Evolutionary conservation across 2,888 invertebrate species (phyloP), one percentile per base, ranked within the genome.

Genomic region (Pammene fasciana): DNA sequence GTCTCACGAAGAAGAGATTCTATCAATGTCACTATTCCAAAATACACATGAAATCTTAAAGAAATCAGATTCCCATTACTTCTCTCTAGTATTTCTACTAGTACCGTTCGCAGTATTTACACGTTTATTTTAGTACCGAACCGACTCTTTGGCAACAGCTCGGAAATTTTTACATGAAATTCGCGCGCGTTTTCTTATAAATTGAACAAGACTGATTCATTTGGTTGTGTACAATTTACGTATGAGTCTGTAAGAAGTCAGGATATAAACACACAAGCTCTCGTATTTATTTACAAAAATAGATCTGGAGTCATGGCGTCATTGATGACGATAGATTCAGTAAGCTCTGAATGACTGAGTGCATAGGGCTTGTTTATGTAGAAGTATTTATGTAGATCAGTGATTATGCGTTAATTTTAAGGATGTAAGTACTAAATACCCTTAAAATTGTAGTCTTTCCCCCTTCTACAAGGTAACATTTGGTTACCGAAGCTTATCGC

Each of bases 101-200:
- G 26, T 26, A 45, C 11, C 61, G 18, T 48, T 67, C 61, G 38
- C 48, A 62, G 48, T 48, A 75, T 76, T 76, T 74, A 74, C 71
- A 74, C 68, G 71, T 77, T 73, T 77, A 76, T 79, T 77, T 79
- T 75, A 73, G 75, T 77, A 76, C 74, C 75, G 50, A 43, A 64
- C 68, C 59, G 66, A 34, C 14, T 55, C 60, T 65, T 65, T 70
- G 70, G 70, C 70, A 70, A 38, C 70, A 11, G 57, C 59, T 41
- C 38, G 68, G 18, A 41, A 34, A 59, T 65, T 70, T 65, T 65
- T 65, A 70, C 70, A 54, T 55, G 38, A 60, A 70, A 60, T 70
- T 60, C 38, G 54, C 48, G 41, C 54, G 65, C 14, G 14, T 60
- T 70, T 70, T 70, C 70, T 70, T 60, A 65, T 48, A 70, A 65